Conservation (phyloP, 2,797 vertebrate genomes). For the Danio aesculapii region DNA sequence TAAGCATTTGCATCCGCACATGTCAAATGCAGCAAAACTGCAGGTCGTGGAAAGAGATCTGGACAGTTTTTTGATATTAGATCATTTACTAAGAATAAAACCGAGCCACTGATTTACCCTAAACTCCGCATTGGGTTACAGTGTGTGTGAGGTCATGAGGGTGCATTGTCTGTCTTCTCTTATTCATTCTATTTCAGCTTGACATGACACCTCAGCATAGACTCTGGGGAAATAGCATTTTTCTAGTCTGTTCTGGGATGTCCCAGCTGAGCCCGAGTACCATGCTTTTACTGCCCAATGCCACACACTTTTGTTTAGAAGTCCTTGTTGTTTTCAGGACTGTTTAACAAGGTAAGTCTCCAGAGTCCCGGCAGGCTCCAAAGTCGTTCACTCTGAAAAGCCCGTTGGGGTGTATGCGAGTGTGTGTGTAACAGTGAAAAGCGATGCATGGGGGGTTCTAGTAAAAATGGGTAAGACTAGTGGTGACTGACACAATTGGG, state of each 20-base stretch:
- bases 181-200: slow-evolving; percentile 41
- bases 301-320: slow-evolving; percentile 43
- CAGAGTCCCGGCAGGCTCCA: slow-evolving; percentile 77
- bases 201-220: slow-evolving; percentile 41
- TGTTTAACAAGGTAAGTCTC: slow-evolving; percentile 82
- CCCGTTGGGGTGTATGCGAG: slow-evolving; percentile 54
- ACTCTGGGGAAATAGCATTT: slow-evolving; percentile 29
- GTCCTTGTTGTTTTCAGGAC: slow-evolving; percentile 68
- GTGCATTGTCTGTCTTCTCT: not conserved
- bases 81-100: too few species aligned
- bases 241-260: slow-evolving; percentile 35
- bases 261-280: slow-evolving; percentile 30
- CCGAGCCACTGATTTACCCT: not conserved
- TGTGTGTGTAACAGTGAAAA: slow-evolving; percentile 22
- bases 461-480: slow-evolving; percentile 63
- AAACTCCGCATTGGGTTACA: slow-evolving; percentile 19
- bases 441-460: not conserved
- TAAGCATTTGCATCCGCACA: too few species aligned
- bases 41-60: too few species aligned
- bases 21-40: too few species aligned
- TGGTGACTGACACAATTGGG: slow-evolving; percentile 81
- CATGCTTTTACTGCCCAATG: slow-evolving; percentile 10
- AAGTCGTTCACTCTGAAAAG: slow-evolving; percentile 73
- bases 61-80: too few species aligned
- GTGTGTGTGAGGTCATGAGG: slow-evolving; percentile 15